phyloP scores from a whole-genome alignment of 1,140 invertebrate genomes.

The Batillaria attramentaria region DNA sequence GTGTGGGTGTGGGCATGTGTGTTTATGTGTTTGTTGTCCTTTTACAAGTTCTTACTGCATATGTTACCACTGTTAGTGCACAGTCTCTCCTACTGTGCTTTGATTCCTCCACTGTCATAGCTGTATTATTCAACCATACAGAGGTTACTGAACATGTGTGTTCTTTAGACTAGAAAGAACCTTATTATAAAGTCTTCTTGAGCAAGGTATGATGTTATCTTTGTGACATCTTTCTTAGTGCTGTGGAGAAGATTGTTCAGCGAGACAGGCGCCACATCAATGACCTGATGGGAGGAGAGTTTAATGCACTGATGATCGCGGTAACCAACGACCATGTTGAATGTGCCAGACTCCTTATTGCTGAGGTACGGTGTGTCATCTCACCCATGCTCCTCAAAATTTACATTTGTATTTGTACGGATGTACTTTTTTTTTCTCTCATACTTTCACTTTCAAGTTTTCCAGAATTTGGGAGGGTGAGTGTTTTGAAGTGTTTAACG shows the following conservation, averaged over 20 bases:
- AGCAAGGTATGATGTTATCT: too few relatives aligned
- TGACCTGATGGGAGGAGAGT: constrained; percentile 27
- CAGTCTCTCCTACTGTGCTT: too few relatives aligned
- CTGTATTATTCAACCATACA: too few relatives aligned
- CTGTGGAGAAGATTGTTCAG: constrained; percentile 27
- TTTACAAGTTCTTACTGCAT: too few relatives aligned
- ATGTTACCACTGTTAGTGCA: too few relatives aligned
- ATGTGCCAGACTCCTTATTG: constrained; percentile 28
- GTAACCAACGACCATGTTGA: constrained; percentile 39
- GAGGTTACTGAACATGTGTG: too few relatives aligned
- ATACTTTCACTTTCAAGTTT: neutral
- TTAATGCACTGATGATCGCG: constrained; percentile 38
- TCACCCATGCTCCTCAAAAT: neutral
- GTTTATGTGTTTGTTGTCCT: neutral
- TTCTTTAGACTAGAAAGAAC: too few relatives aligned
- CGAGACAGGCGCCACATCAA: constrained; percentile 25
- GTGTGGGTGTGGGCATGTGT: neutral
- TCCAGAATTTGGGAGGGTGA: too few relatives aligned
- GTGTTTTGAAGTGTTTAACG: too few relatives aligned
- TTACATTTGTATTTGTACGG: neutral
- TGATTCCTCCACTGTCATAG: too few relatives aligned
- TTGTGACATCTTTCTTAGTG: constrained; percentile 5
- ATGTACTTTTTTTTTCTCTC: neutral
- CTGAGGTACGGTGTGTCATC: constrained; percentile 19
- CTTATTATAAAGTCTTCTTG: too few relatives aligned